Percentiles rank a stretch among this genome's conserved stretches.
phyloP scores from a whole-genome alignment of 2,888 invertebrate species.

The Drosophila flavopinicola region DNA sequence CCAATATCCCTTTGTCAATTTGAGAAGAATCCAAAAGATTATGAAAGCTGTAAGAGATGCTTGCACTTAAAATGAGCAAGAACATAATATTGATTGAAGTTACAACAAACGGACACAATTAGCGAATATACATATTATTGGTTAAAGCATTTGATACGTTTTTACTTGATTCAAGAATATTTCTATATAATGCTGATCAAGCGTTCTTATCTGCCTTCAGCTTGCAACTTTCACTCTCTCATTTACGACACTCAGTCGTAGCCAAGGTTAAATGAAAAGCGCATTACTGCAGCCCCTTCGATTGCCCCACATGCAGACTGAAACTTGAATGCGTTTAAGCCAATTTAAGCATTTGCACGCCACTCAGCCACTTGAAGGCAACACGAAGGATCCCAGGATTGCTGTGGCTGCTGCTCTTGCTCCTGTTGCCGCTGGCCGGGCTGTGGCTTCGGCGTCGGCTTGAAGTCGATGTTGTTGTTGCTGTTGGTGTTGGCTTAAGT shows the following conservation, averaged over 20 bases:
- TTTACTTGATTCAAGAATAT: too few relatives aligned
- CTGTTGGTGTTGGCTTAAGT: conserved; percentile 59
- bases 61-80: too few relatives aligned
- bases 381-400: conserved; percentile 31
- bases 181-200: too few relatives aligned
- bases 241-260: not conserved
- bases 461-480: conserved; percentile 6
- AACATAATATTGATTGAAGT: too few relatives aligned
- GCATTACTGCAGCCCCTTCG: conserved; percentile 32
- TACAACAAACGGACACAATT: too few relatives aligned
- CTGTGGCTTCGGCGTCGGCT: not conserved
- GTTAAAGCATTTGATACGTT: too few relatives aligned
- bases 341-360: conserved; percentile 66
- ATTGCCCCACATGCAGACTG: not conserved
- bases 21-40: too few relatives aligned
- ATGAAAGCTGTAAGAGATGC: too few relatives aligned
- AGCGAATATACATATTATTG: too few relatives aligned
- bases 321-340: conserved; percentile 45
- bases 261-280: conserved; percentile 44
- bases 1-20: too few relatives aligned
- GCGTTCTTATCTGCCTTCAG: too few relatives aligned
- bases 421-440: not conserved
- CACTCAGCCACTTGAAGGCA: conserved; percentile 46
- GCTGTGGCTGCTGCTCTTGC: not conserved
- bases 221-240: not conserved